Evolutionary conservation across 2,888 invertebrate species (phyloP).

Genomic region (Caenorhabditis sp.): DNA sequence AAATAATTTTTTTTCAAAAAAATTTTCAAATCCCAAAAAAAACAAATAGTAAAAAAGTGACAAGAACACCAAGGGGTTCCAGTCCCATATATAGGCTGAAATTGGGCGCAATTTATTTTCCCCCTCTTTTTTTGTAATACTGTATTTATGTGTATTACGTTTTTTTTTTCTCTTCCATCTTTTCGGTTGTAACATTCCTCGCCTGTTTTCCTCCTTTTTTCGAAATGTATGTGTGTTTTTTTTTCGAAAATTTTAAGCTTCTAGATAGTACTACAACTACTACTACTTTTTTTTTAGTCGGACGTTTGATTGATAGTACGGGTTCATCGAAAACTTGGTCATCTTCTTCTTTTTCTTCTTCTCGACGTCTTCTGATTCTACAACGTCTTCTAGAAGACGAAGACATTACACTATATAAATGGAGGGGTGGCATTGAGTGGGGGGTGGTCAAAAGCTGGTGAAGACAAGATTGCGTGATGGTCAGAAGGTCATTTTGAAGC

Average conservation of each 20-base stretch:
- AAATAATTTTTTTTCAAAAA: not conserved
- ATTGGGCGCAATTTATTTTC: constrained; percentile 54
- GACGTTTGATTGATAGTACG: constrained; percentile 56
- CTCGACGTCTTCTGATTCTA: not conserved
- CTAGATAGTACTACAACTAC: not conserved
- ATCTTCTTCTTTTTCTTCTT: not conserved
- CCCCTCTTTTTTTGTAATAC: constrained; percentile 7
- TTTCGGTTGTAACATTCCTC: constrained; percentile 62
- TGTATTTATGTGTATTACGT: constrained; percentile 31
- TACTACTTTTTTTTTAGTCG: constrained; percentile 11
- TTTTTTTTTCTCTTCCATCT: constrained; percentile 24
- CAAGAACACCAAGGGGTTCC: too few relatives aligned
- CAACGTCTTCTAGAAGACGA: too few relatives aligned
- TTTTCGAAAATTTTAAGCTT: constrained; percentile 17
- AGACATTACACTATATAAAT: too few relatives aligned
- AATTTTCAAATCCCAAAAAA: not conserved
- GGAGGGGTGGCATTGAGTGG: too few relatives aligned
- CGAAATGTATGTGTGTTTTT: not conserved
- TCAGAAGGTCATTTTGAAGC: too few relatives aligned
- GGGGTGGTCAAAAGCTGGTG: too few relatives aligned
- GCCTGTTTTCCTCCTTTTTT: constrained; percentile 20
- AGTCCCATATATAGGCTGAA: constrained; percentile 55
- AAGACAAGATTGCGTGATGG: too few relatives aligned
- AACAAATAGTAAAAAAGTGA: too few relatives aligned
- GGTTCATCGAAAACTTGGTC: constrained; percentile 39